A percentile compares a stretch with the other conserved stretches of the same genome.
Evolutionary conservation across 2,888 invertebrate species (phyloP).

Genomic region (Sepiola atlantica): DNA sequence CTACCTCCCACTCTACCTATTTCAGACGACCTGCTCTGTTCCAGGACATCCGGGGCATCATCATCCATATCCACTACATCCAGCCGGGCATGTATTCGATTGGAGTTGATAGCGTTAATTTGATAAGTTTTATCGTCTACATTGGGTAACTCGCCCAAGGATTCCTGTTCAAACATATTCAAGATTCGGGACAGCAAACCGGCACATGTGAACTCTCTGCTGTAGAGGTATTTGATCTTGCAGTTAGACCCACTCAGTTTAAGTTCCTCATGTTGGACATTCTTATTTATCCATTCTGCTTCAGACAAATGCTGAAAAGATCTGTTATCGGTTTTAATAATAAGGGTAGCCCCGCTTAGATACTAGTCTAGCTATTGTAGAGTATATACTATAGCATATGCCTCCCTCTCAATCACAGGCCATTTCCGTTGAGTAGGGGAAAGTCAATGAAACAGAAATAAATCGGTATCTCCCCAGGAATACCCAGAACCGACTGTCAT

Average conservation of each 20-base stretch:
- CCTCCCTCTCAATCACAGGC: background rate
- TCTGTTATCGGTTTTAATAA: background rate
- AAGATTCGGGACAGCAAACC: background rate
- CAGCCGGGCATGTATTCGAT: background rate
- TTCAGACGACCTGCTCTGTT: fast-evolving
- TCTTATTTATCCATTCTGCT: no score
- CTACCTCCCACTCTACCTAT: background rate
- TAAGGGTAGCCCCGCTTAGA: background rate
- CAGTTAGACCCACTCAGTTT: no score
- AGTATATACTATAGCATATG: background rate
- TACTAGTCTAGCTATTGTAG: no score
- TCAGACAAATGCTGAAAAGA: no score
- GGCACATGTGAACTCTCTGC: background rate
- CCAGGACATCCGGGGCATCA: background rate
- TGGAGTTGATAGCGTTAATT: background rate
- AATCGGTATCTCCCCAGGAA: no score
- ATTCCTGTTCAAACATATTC: background rate
- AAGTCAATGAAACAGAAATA: no score
- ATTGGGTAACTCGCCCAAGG: background rate
- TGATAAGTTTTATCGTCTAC: background rate
- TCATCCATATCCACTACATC: background rate
- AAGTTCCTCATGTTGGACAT: no score
- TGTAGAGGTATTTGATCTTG: no score
- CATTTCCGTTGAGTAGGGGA: no score
- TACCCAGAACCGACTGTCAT: no score